Conservation (phyloP, 2,797 vertebrate species). For the Ctenosaura bakeri region DNA sequence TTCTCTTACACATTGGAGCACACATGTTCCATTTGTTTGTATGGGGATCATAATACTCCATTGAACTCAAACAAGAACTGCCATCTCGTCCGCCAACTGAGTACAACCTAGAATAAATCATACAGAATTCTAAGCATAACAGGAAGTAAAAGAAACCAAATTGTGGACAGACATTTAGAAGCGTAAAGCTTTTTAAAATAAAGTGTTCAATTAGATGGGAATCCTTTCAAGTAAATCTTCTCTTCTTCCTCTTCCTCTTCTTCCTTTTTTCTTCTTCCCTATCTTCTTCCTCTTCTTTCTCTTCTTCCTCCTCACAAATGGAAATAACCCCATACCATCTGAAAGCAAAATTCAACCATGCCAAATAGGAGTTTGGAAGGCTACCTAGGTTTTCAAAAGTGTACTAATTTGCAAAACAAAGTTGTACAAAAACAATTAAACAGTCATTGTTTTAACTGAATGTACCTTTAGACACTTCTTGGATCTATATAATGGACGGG, state of each 20-base stretch:
- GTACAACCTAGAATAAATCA: conserved; percentile 78
- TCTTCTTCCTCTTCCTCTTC: neutral
- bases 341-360: neutral
- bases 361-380: neutral
- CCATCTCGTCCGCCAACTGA: conserved; percentile 85
- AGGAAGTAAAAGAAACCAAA: neutral
- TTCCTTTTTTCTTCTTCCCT: neutral
- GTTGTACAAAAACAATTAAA: too few species aligned
- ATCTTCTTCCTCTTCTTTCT: too few species aligned
- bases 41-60: conserved; percentile 86
- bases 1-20: conserved; percentile 85
- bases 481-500: too few species aligned
- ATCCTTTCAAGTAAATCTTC: neutral
- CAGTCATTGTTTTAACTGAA: too few species aligned
- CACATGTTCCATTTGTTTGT: conserved; percentile 87
- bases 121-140: conserved; percentile 24
- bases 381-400: too few species aligned
- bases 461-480: too few species aligned
- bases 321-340: neutral
- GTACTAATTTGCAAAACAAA: too few species aligned
- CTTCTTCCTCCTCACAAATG: neutral
- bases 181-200: rapidly evolving
- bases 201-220: neutral
- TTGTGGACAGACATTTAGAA: neutral
- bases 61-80: conserved; percentile 85